Evolutionary conservation across 37 sponge, comb jelly and placozoan genomes (phyloP).

Genomic region (Aplysina aerophoba): DNA sequence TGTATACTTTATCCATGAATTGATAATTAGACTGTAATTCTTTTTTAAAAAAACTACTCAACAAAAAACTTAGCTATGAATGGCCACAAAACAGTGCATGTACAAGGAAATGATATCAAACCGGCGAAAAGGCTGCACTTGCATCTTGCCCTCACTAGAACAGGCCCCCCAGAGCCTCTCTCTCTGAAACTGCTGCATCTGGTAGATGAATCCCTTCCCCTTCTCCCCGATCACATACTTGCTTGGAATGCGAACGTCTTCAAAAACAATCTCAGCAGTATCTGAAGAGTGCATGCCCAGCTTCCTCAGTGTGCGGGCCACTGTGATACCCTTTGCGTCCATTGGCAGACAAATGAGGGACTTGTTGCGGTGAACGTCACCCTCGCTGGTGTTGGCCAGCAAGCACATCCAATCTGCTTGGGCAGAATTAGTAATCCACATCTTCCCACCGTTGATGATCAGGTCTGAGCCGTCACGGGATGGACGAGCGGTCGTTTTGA

Average conservation of each 20-base stretch:
- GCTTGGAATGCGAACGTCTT: slow-evolving; percentile 85
- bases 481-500: slow-evolving; percentile 82
- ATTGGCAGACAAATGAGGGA: slow-evolving; percentile 94
- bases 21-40: too few species aligned
- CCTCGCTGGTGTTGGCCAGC: slow-evolving; percentile 90
- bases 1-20: too few species aligned
- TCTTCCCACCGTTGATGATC: slow-evolving; percentile 95
- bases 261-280: slow-evolving; percentile 90
- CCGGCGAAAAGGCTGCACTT: too few species aligned
- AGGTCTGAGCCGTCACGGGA: slow-evolving; percentile 75
- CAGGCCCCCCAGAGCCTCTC: slow-evolving; percentile 89
- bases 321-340: slow-evolving; percentile 80
- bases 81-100: too few species aligned
- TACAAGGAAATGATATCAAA: too few species aligned
- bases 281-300: slow-evolving; percentile 85
- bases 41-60: too few species aligned
- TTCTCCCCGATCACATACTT: slow-evolving; percentile 89
- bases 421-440: slow-evolving; percentile 92
- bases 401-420: slow-evolving; percentile 99
- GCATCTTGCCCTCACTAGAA: slow-evolving; percentile 34
- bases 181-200: slow-evolving; percentile 94
- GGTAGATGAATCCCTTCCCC: slow-evolving; percentile 92
- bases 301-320: slow-evolving; percentile 40
- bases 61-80: neutral
- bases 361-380: slow-evolving; percentile 77